Base-by-base conservation (phyloP, 2,797 vertebrate genomes). In the Philypnodon macrostomus region DNA sequence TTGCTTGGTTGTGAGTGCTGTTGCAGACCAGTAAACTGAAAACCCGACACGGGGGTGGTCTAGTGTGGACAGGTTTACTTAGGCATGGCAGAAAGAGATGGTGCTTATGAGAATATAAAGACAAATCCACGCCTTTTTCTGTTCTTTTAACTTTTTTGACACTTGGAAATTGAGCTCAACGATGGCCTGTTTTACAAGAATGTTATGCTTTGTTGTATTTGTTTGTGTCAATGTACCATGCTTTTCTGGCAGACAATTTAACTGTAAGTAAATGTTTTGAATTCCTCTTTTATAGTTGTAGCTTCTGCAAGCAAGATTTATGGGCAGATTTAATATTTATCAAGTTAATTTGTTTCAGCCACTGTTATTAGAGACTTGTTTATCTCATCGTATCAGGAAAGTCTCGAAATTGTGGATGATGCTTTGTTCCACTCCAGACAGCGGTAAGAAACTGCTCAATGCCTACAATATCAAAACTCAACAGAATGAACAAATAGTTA, bases 311-410 rank as follows among this genome's bases (percentile, higher is more conserved):
- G 6, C 11, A 31, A 33, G 4, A 34, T 34, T 14, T 14, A 33
- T 33, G 11, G 13, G 33, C 8, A 4, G 13, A 34, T 16, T 1
- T 15, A 19, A 13, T 14, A 5, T 23, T 4, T 64, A 14, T 17
- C 8, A 1, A 13, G 7, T 19, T 14, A 5, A 23, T 24, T 10
- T 33, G 2, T 68, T 66, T 31, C 63, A 85, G 85, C 63, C 16
- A 63, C 57, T 41, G 42, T 17, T 5, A 33, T 68, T 23, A 67
- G 53, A 68, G 71, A 81, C 18, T 31, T 84, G 34, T 56, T 89
- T 7, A 53, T 84, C 16, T 78, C 80, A 7, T 63, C 87, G 36
- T 67, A 87, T 63, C 77, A 84, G 50, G 85, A 90, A 21, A 82
- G 77, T 54, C 64, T 68, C 51, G 45, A 51, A 44, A 60, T 77